Conservation (phyloP, 2,888 invertebrate species). For the Drosophila dives region DNA sequence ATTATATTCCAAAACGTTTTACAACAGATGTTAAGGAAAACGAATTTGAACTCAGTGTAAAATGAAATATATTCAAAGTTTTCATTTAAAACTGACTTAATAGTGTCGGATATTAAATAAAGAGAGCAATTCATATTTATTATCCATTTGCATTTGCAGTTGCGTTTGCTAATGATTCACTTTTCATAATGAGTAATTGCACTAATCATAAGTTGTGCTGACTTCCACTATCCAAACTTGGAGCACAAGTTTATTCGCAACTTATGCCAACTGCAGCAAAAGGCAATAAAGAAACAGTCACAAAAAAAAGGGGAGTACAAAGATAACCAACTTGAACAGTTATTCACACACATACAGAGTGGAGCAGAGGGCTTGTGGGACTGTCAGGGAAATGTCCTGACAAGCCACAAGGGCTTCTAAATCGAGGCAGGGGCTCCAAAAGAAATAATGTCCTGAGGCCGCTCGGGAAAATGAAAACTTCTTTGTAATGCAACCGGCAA, state of each 20-base stretch:
- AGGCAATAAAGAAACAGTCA: constrained; percentile 35
- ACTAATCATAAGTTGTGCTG: constrained; percentile 28
- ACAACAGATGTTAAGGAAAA: neutral
- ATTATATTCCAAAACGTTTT: neutral
- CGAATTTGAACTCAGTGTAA: neutral
- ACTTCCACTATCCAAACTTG: constrained; percentile 51
- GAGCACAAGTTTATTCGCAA: constrained; percentile 55
- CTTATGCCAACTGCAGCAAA: constrained; percentile 54
- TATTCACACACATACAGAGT: constrained; percentile 1
- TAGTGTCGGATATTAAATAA: neutral
- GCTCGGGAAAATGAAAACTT: constrained; percentile 75
- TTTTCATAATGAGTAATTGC: constrained; percentile 57
- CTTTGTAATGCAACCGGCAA: constrained; percentile 67
- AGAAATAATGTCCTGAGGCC: constrained; percentile 76
- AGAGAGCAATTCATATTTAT: constrained; percentile 7
- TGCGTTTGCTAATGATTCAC: constrained; percentile 27
- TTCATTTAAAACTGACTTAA: neutral
- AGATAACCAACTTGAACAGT: constrained; percentile 31
- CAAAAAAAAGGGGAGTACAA: constrained; percentile 21
- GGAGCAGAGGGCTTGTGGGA: constrained; percentile 29
- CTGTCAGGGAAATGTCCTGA: constrained; percentile 62
- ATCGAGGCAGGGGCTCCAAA: constrained; percentile 38
- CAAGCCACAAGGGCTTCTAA: constrained; percentile 60
- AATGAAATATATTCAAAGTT: neutral
- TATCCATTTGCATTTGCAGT: constrained; percentile 26